Base-by-base conservation (phyloP, 2,888 invertebrate species). In the Stratiomys singularior region DNA sequence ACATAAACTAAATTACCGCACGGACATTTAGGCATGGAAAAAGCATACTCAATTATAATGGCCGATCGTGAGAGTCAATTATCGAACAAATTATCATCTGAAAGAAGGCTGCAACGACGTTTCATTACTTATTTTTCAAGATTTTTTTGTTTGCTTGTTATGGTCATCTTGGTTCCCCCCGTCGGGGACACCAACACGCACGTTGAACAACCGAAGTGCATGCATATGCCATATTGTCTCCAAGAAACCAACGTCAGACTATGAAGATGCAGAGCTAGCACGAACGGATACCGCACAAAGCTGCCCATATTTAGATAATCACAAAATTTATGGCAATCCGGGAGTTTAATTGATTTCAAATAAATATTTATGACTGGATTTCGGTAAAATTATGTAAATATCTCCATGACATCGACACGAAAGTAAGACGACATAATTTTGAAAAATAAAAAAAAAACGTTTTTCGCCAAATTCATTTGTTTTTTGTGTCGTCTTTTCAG, bases 251-350 rank as follows among this genome's bases (percentile, higher is more conserved):
- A 52, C 52, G 4, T 9, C 37, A 37, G 3, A 37, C 37, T 37
- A 37, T 37, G 3, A 9, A 37, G 37, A 37, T 37, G 37, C 37
- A 37, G 37, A 37, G 37, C 37, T 3, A 37, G 9, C 37, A 5
- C 9, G 37, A 9, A 37, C 37, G 9, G 37, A 3, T 9, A 37
- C 37, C 9, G n/a, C n/a, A 37, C 37, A 37, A 37, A 37, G 37
- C 37, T 9, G 37, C 37, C 37, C 63, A 66, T 71, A 64, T 21
- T 52, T 37, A 23, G 77, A 79, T 80, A 72, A 79, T 79, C 76
- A 71, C 60, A 28, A 69, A 84, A 85, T 85, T 84, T 85, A 85
- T 84, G 84, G 82, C 82, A 83, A 83, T 84, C 81, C 83, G 81
- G 83, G 76, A 83, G 81, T 83, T 84, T 84, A 85, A 85, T 84